Base-by-base conservation (phyloP, 2,888 invertebrate genomes). In the Caenorhabditis japonica region DNA sequence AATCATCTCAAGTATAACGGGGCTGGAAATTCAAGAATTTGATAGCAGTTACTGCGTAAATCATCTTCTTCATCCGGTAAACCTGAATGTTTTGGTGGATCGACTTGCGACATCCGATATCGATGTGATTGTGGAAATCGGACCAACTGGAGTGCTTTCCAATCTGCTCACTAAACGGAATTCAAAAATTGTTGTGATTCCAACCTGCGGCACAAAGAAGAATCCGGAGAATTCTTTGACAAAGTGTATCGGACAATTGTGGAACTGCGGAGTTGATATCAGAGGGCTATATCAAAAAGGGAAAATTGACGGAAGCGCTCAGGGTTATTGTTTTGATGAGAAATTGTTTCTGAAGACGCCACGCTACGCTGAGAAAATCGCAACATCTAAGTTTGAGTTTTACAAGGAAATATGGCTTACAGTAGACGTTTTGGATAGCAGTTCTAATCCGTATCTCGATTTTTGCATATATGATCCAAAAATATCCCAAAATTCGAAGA, bases 1-100 rank as follows among this genome's bases (percentile, higher is more conserved):
- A 1, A 52, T 80, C 7, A 81, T 86, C 21, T 86, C 85, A 3
- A 83, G 83, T 34, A 75, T 77, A 13, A 75, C 83, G 27, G 85
- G 84, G 5, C 3, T 44, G 7, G 2, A 53, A 7, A 41, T 81
- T 13, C 5, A 25, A 12, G 30, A 41, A 4, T 47, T 75, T 15
- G 39, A 59, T 21, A 23, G 75, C 0, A 36, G 64, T 7, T 85
- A 86, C 58, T 72, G 79, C 47, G 41, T 41, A 7, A 46, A 77
- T 7, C 85, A 85, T 49, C 59, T 85, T 34, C 13, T 66, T 8
- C 44, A 61, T 12, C 71, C 81, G 0, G 84, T 86, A 0, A 73
- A 85, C 8, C 23, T 85, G 19, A 74, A 84, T 41, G 49, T 58
- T 30, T 51, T 77, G 4, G 59, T 83, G 2, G 52, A 80, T 1